Evolutionary conservation across 2,888 invertebrate species (phyloP).

Genomic region (Cryptocheilus praepositus): DNA sequence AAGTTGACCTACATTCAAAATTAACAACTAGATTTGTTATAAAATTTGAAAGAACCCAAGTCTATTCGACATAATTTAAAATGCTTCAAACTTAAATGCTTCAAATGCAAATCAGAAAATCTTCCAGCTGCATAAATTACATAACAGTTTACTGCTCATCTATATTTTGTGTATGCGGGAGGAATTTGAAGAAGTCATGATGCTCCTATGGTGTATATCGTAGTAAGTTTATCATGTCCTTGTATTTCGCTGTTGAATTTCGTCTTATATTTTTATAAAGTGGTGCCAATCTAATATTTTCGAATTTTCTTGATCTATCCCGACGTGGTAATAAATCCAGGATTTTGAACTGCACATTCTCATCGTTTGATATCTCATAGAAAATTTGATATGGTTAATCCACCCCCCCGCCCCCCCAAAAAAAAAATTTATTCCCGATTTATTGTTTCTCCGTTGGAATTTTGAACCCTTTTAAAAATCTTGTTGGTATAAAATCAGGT

Average conservation of each 20-base stretch:
- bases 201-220: too few relatives aligned
- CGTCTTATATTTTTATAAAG: too few relatives aligned
- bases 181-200: too few relatives aligned
- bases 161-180: too few relatives aligned
- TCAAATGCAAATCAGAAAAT: neutral
- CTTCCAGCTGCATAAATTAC: constrained; percentile 4
- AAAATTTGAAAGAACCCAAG: too few relatives aligned
- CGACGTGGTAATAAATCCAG: too few relatives aligned
- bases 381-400: neutral
- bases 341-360: neutral
- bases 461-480: too few relatives aligned
- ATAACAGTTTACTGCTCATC: neutral
- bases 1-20: too few relatives aligned
- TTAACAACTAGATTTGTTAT: too few relatives aligned
- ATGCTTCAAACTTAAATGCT: neutral
- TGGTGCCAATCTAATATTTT: neutral
- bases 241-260: neutral
- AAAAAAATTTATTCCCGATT: neutral
- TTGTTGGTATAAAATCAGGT: too few relatives aligned
- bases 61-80: too few relatives aligned
- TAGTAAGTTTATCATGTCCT: too few relatives aligned
- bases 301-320: constrained; percentile 1
- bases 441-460: neutral
- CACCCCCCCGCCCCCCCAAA: neutral
- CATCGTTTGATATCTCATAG: neutral